Conservation (phyloP, 2,888 invertebrate species). For the Platycheirus albimanus region DNA sequence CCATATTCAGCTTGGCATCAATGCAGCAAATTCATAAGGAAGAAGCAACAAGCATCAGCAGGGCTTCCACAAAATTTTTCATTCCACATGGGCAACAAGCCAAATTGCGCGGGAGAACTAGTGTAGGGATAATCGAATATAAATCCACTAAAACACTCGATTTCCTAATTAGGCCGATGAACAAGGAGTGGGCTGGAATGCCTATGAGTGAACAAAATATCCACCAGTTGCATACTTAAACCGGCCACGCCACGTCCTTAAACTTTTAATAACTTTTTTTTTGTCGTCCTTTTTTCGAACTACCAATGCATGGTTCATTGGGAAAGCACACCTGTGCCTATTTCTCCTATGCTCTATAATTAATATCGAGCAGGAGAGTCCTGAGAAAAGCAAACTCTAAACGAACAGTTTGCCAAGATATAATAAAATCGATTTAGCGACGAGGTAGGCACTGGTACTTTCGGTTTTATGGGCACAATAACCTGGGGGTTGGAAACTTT, state of each 20-base stretch:
- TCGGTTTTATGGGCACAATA: conserved; percentile 37
- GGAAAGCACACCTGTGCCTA: conserved; percentile 45
- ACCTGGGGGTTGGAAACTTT: conserved; percentile 22
- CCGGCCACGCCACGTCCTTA: conserved; percentile 40
- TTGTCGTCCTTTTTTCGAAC: conserved; percentile 12
- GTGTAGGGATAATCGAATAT: conserved; percentile 45
- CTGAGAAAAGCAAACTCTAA: conserved; percentile 15
- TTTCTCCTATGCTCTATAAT: conserved; percentile 46
- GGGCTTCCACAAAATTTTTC: conserved; percentile 2
- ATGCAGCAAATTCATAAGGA: conserved; percentile 29
- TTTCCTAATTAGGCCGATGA: conserved; percentile 57
- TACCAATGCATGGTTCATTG: conserved; percentile 58
- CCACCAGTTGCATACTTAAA: conserved; percentile 51
- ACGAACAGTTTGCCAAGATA: conserved; percentile 38
- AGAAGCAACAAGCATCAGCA: conserved; percentile 48
- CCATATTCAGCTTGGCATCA: neutral
- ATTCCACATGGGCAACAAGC: conserved; percentile 46
- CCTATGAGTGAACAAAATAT: too few relatives aligned
- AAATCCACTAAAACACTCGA: conserved; percentile 61
- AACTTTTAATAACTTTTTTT: conserved; percentile 31
- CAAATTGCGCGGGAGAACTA: conserved; percentile 29
- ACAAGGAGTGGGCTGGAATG: neutral
- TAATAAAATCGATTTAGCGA: conserved; percentile 57
- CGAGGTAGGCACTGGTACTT: neutral
- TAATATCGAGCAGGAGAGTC: conserved; percentile 41